Conservation (phyloP, 2,113 vertebrate species). For the Acanthisitta chloris region DNA sequence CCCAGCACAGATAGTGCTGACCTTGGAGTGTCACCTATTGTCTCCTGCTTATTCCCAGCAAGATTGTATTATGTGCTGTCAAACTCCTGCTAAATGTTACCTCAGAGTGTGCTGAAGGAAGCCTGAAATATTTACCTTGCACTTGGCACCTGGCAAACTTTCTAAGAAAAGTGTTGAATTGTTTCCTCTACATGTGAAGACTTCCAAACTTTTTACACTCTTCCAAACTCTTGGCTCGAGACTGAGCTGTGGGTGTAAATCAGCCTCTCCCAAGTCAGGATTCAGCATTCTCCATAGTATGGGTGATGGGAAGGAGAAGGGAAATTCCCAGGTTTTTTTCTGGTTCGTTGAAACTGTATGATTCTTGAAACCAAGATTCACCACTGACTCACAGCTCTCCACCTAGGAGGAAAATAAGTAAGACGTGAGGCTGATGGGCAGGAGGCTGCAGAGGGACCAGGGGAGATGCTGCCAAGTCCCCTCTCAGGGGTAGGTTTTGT, state of each 20-base stretch:
- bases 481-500: background rate
- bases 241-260: background rate
- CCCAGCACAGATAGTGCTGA: fast-evolving
- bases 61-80: background rate
- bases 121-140: background rate
- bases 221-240: background rate
- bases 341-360: background rate
- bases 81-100: background rate
- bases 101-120: background rate
- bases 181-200: background rate
- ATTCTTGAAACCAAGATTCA: constrained; percentile 60
- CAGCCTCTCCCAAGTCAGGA: background rate
- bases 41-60: background rate
- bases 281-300: fast-evolving
- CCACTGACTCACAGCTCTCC: constrained; percentile 41
- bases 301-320: background rate
- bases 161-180: background rate
- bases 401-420: background rate
- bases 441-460: background rate
- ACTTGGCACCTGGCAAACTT: background rate
- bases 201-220: fast-evolving
- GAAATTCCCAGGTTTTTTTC: constrained; percentile 10
- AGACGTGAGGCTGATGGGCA: background rate
- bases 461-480: background rate
- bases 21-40: background rate